These are phyloP conservation scores for Rostratula benghalensis DNA, from an alignment of 2,113 vertebrate species.

Conservation along the genomic window DNA sequence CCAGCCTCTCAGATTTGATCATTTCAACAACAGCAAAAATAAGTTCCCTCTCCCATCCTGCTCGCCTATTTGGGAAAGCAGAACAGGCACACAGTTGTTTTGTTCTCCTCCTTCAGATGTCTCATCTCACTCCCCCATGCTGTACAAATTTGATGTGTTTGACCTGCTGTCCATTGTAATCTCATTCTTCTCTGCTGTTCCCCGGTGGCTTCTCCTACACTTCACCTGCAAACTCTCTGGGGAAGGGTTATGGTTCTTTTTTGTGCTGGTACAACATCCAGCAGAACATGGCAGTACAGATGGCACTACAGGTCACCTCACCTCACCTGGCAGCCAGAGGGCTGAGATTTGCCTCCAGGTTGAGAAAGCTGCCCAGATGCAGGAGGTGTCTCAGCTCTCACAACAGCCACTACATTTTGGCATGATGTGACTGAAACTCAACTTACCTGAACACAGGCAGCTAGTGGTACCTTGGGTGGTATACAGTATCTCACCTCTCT, in stretches of 20 bases:
- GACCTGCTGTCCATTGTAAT: not conserved
- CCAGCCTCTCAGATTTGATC: not conserved
- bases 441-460: not conserved
- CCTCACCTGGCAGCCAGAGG: not conserved
- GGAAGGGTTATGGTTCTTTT: not conserved
- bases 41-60: not conserved
- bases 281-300: not conserved
- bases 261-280: not conserved
- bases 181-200: not conserved
- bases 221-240: not conserved
- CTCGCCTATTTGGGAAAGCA: not conserved
- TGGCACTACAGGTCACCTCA: rapidly evolving
- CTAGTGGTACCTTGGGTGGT: not conserved
- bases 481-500: not conserved
- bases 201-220: not conserved
- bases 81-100: not conserved
- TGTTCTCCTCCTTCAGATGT: not conserved
- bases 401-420: not conserved
- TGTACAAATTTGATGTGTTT: not conserved
- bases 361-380: not conserved
- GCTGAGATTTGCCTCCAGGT: not conserved
- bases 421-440: not conserved
- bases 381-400: not conserved
- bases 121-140: not conserved
- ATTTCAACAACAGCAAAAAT: not conserved